Conservation (phyloP, 2,888 invertebrate genomes). For the Aproaerema taeniolella region DNA sequence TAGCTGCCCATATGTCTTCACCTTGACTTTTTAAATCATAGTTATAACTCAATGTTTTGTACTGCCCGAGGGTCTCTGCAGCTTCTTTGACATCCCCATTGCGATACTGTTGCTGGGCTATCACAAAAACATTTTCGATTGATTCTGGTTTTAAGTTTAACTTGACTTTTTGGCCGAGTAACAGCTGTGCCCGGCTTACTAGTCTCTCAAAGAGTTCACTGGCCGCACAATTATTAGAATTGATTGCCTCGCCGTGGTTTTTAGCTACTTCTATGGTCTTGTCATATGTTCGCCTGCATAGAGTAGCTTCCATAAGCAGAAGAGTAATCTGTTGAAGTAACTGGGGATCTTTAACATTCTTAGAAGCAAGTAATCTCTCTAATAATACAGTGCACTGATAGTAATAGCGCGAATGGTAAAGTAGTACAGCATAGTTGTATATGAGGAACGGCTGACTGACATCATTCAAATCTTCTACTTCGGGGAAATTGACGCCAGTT, state of each 20-base stretch:
- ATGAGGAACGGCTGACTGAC: constrained; percentile 65
- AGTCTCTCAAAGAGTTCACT: constrained; percentile 57
- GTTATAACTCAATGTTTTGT: constrained; percentile 51
- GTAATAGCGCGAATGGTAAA: constrained; percentile 87
- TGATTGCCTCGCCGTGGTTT: constrained; percentile 48
- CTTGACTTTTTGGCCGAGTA: constrained; percentile 47
- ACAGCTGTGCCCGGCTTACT: constrained; percentile 54
- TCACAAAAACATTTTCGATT: constrained; percentile 64
- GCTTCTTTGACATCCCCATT: constrained; percentile 64
- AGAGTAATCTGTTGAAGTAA: constrained; percentile 54
- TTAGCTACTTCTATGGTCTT: constrained; percentile 60
- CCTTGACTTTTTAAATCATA: constrained; percentile 62
- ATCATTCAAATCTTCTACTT: constrained; percentile 56
- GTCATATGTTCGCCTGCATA: constrained; percentile 63
- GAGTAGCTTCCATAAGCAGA: constrained; percentile 56
- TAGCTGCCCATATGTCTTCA: constrained; percentile 71
- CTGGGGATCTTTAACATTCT: constrained; percentile 55
- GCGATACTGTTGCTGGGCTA: constrained; percentile 63
- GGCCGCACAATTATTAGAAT: constrained; percentile 46
- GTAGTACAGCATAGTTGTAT: constrained; percentile 88
- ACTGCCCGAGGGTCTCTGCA: constrained; percentile 52
- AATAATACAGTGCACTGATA: constrained; percentile 76
- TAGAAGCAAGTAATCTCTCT: constrained; percentile 53
- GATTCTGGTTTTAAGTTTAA: constrained; percentile 51
- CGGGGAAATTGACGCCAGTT: constrained; percentile 70